These are phyloP conservation scores for Rhagonycha lutea DNA, from an alignment of 2,888 invertebrate species.

Conservation along the genomic window DNA sequence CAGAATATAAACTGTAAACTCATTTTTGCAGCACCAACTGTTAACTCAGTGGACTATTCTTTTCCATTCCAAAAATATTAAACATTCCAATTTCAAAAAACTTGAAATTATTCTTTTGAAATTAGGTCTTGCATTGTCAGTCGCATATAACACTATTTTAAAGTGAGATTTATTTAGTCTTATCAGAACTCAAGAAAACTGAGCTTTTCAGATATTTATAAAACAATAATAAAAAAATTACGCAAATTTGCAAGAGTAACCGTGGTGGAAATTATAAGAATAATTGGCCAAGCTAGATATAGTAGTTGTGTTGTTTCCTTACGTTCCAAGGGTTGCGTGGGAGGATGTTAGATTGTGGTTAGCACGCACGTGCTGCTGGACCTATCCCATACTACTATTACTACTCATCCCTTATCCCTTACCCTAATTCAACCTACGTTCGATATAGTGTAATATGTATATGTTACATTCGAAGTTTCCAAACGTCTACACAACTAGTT, in stretches of 20 bases:
- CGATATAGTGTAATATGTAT: slow-evolving; percentile 31
- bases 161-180: no score
- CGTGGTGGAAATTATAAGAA: slow-evolving; percentile 34
- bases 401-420: slow-evolving; percentile 34
- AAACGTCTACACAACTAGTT: slow-evolving; percentile 23
- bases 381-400: slow-evolving; percentile 44
- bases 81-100: no score
- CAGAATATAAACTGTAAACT: neutral
- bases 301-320: slow-evolving; percentile 54
- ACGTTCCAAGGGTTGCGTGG: slow-evolving; percentile 52
- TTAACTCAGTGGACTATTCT: no score
- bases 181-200: no score
- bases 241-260: slow-evolving; percentile 6
- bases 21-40: neutral
- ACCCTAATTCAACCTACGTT: slow-evolving; percentile 31
- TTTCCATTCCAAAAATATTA: no score
- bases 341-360: slow-evolving; percentile 53
- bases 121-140: no score
- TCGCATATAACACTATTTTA: no score
- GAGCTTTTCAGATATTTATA: no score
- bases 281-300: slow-evolving; percentile 48
- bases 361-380: slow-evolving; percentile 53
- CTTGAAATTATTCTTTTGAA: no score
- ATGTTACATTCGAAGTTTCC: slow-evolving; percentile 30
- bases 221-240: no score